Evolutionary conservation across 2,888 invertebrate species (phyloP).

Genomic region (Ophraella communa): DNA sequence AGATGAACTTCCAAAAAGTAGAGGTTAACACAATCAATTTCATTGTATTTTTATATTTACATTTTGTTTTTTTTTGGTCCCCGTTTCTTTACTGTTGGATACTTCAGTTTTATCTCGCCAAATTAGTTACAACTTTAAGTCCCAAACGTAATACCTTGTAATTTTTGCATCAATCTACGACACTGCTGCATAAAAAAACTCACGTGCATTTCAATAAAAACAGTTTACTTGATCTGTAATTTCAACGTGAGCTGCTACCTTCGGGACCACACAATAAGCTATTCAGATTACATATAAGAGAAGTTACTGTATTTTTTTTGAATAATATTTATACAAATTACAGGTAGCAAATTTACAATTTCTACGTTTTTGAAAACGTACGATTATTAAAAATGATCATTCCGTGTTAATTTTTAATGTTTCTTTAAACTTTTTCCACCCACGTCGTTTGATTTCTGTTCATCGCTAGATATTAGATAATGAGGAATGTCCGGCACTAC

Average conservation of each 20-base stretch:
- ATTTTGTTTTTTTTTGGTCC: no score
- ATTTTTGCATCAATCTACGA: no score
- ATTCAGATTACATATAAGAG: neutral
- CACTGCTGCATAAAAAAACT: neutral
- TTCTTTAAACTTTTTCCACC: conserved; percentile 37
- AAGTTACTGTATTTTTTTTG: neutral
- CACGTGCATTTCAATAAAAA: conserved; percentile 3
- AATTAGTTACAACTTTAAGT: no score
- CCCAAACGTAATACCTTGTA: no score
- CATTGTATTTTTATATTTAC: no score
- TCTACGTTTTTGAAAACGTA: neutral
- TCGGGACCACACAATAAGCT: conserved; percentile 6
- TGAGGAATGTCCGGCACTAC: conserved; percentile 33
- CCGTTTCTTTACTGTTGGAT: no score
- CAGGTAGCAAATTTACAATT: neutral
- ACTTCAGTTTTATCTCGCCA: no score
- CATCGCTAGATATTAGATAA: conserved; percentile 30
- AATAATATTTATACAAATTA: conserved; percentile 3
- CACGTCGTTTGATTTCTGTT: conserved; percentile 29
- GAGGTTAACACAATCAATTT: no score
- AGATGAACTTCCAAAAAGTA: no score
- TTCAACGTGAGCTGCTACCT: neutral
- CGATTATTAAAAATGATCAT: no score
- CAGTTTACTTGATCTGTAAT: neutral
- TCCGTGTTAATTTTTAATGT: neutral